phyloP scores from a whole-genome alignment of 2,888 invertebrate species.

The Alcis repandata region DNA sequence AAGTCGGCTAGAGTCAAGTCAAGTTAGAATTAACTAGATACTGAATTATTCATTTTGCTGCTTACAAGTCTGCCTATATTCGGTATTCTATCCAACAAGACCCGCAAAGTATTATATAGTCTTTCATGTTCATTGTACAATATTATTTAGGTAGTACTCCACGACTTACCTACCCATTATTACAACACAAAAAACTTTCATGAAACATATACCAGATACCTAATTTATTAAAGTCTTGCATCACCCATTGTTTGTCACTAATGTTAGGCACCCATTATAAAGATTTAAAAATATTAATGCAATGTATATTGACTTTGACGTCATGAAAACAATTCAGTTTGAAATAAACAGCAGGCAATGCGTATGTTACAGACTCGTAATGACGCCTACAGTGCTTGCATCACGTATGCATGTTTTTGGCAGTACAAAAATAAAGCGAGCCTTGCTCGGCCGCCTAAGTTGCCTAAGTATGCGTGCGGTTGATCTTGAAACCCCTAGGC shows the following conservation, averaged over 20 bases:
- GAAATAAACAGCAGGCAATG: not conserved
- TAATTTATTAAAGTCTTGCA: too few species aligned
- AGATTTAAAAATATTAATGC: not conserved
- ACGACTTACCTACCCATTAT: too few species aligned
- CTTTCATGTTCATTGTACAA: too few species aligned
- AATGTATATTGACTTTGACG: not conserved
- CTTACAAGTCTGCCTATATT: not conserved
- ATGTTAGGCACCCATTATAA: not conserved
- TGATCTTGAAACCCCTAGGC: constrained; percentile 2
- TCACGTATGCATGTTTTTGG: constrained; percentile 24
- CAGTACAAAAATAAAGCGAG: constrained; percentile 11
- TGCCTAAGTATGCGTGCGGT: too few species aligned
- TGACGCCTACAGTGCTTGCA: constrained; percentile 1
- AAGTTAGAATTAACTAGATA: not conserved
- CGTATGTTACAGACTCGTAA: not conserved
- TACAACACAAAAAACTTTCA: too few species aligned
- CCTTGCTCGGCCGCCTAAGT: not conserved
- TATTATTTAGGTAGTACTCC: too few species aligned
- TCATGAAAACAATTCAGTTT: not conserved
- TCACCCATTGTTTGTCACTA: too few species aligned
- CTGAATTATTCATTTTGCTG: not conserved
- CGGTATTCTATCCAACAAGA: too few species aligned
- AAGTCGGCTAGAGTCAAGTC: not conserved
- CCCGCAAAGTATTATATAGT: too few species aligned
- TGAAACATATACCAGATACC: too few species aligned